Evolutionary conservation across 2,797 vertebrate species (phyloP).

Genomic region (Bufotes viridis): DNA sequence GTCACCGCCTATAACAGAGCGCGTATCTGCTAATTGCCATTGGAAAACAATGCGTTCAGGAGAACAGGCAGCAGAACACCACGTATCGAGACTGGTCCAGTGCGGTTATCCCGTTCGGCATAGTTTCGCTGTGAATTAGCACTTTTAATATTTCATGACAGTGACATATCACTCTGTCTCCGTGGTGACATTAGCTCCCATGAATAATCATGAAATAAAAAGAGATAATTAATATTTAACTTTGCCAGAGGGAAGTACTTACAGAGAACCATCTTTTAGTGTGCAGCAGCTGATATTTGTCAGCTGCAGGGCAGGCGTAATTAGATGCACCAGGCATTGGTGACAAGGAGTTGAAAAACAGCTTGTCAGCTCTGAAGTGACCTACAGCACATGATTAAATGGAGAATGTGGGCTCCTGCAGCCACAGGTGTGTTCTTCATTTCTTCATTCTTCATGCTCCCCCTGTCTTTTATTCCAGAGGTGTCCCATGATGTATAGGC

Average conservation of each 20-base stretch:
- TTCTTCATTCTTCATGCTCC: slow-evolving; percentile 67
- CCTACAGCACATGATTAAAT: slow-evolving; percentile 67
- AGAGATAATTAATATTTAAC: slow-evolving; percentile 73
- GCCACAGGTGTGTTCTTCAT: slow-evolving; percentile 66
- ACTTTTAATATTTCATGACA: slow-evolving; percentile 60
- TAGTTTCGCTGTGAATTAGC: slow-evolving; percentile 40
- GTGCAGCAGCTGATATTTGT: slow-evolving; percentile 71
- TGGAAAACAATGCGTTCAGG: neutral
- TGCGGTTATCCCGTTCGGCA: slow-evolving; percentile 11
- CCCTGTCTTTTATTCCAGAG: slow-evolving; percentile 66
- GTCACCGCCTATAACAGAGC: neutral
- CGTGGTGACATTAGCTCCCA: slow-evolving; percentile 66
- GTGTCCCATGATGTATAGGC: slow-evolving; percentile 64
- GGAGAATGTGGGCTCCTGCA: slow-evolving; percentile 67
- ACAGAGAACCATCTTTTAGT: slow-evolving; percentile 67
- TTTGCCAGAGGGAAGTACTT: slow-evolving; percentile 72
- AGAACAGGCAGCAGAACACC: neutral
- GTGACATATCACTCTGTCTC: slow-evolving; percentile 62
- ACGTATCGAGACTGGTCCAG: neutral
- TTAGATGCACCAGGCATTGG: slow-evolving; percentile 67
- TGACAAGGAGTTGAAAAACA: slow-evolving; percentile 70
- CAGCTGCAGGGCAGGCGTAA: slow-evolving; percentile 71
- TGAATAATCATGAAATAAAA: slow-evolving; percentile 71
- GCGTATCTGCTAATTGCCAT: neutral
- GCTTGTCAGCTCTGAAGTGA: slow-evolving; percentile 69